Conservation (phyloP, 2,888 invertebrate genomes). For the Micropterix aruncella region DNA sequence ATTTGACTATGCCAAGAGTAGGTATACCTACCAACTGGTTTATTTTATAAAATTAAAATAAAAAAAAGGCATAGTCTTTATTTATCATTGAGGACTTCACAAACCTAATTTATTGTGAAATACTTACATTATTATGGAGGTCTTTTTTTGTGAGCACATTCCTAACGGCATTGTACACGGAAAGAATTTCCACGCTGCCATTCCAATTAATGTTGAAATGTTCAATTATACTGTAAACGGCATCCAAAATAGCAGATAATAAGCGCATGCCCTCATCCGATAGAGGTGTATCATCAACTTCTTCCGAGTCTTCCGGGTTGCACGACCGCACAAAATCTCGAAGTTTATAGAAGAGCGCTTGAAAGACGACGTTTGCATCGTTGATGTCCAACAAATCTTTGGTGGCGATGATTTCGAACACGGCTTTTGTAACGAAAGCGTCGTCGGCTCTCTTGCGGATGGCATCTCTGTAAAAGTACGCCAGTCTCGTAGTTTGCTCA, state of each 20-base stretch:
- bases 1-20: too few species aligned
- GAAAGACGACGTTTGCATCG: conserved; percentile 47
- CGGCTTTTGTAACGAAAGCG: conserved; percentile 32
- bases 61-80: too few species aligned
- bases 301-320: conserved; percentile 8
- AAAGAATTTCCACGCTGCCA: conserved; percentile 62
- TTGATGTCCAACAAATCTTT: conserved; percentile 42
- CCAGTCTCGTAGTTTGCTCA: conserved; percentile 45
- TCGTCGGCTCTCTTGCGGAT: conserved; percentile 28
- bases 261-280: conserved; percentile 18
- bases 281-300: conserved; percentile 15
- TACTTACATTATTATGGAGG: conserved; percentile 26
- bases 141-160: conserved; percentile 26
- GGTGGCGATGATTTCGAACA: conserved; percentile 41
- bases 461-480: conserved; percentile 43
- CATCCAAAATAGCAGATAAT: conserved; percentile 53
- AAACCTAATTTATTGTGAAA: too few species aligned
- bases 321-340: conserved; percentile 36
- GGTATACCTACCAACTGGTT: too few species aligned
- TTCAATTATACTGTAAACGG: conserved; percentile 47
- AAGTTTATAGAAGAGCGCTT: conserved; percentile 44
- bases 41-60: too few species aligned
- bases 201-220: conserved; percentile 63
- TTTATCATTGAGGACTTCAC: too few species aligned
- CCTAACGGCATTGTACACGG: conserved; percentile 34